Evolutionary conservation across 2,113 vertebrate genomes (phyloP).

Genomic region (Prietella phreatophila): DNA sequence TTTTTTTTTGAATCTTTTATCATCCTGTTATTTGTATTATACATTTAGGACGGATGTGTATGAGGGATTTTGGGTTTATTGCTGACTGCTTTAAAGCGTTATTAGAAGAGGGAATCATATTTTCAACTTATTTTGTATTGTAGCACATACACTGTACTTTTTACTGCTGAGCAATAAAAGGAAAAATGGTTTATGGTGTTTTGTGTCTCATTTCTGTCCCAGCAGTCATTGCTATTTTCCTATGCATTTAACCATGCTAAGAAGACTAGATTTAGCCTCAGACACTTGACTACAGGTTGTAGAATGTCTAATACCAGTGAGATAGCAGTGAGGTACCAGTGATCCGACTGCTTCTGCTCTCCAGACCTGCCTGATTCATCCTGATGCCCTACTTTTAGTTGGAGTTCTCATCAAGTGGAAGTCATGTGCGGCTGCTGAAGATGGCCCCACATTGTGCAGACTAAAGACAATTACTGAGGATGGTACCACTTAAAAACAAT

Average conservation of each 20-base stretch:
- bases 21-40: constrained; percentile 57
- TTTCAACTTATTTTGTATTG: constrained; percentile 73
- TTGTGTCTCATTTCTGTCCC: constrained; percentile 24
- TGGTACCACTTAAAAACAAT: no score
- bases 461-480: no score
- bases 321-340: no score
- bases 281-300: background rate
- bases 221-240: background rate
- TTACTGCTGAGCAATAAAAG: constrained; percentile 80
- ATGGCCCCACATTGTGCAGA: no score
- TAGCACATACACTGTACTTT: constrained; percentile 79
- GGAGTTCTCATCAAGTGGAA: no score
- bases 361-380: no score
- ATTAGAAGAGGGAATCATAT: constrained; percentile 62
- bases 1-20: constrained; percentile 39
- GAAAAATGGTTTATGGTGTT: constrained; percentile 46
- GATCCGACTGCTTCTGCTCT: no score
- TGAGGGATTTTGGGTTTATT: background rate
- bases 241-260: background rate
- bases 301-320: background rate
- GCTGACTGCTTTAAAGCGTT: constrained; percentile 55
- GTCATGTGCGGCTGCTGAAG: no score
- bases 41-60: constrained; percentile 55
- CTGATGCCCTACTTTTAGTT: no score
- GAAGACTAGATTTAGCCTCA: background rate